Base-by-base conservation (phyloP, 1,140 invertebrate species). In the Drosophila nasuta region DNA sequence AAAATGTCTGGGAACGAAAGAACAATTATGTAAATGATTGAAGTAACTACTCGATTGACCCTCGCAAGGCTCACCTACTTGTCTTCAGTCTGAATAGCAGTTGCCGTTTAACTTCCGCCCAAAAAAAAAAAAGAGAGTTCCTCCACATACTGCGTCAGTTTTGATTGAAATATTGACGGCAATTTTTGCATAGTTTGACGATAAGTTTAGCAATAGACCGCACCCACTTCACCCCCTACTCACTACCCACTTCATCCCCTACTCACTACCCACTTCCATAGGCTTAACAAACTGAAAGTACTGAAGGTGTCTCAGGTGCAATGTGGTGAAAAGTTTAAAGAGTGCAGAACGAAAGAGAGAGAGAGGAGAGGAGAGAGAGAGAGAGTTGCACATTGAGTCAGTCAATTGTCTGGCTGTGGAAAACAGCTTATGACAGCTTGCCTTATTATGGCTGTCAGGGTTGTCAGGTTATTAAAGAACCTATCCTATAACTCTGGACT, bases 371-470 rank as follows among this genome's bases (percentile, higher is more conserved):
- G 20, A 20, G 20, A 20, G 20, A 25, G 20, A 25, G 20, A 25
- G 20, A 25, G 20, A 25, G 20, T 8, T 33, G 30, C 30, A 33
- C 2, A 11, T 52, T 11, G 56, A 46, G 56, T 6, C 77, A 83
- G 64, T 77, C 81, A 78, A 81, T 81, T 82, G 77, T 79, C 78
- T 58, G 75, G 46, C 64, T 79, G 10, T 17, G 59, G 56, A 60
- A 64, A 78, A 82, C 79, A 87, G 81, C 76, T 88, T 87, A 88
- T 82, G 83, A 87, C 82, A 87, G 81, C 25, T 81, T 78, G 82
- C 79, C 82, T 88, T 88, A 82, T 79, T 87, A 79, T 77, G 68
- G 68, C 79, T 82, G 82, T 87, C 83, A 87, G 66, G 67, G 79
- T 69, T 86, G 82, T 86, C 82, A 73, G 72, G 66, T 63, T 75